Evolutionary conservation across 2,888 invertebrate genomes (phyloP), one percentile per base, ranked within the genome.

Genomic region (Syritta pipiens): DNA sequence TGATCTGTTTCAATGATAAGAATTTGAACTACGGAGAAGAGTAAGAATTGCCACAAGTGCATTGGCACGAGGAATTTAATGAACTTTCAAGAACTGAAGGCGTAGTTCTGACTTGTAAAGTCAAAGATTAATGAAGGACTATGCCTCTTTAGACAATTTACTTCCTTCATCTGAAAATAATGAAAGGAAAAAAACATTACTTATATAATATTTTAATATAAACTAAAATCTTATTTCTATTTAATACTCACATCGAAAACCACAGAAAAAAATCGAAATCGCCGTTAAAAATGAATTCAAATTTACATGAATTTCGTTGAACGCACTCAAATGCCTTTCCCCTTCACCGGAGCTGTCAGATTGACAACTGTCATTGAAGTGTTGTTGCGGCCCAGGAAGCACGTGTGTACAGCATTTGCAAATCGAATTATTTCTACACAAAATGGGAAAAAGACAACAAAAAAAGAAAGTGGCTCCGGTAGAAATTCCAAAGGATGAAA

Each of bases 401-500:
- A 77, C 77, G 77, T 77, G 77, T 9, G n/a, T n/a, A n/a, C n/a
- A n/a, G n/a, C n/a, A 12, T 55, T 71, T 4, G 1, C 20, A 3
- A 30, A 1, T 6, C 7, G 1, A 2, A 28, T 57, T n/a, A 9
- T 5, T 44, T 60, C 17, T 2, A 40, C n/a, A 28, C 22, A 48
- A 57, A 82, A 86, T 86, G 86, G 85, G 85, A 3, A 85, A 84
- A 28, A 86, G 86, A 76, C 83, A 83, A 0, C 83, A 83, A 81
- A 85, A 86, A 60, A 86, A 85, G 48, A 83, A 84, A 37, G 55
- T 68, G 0, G 81, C 84, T 32, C 82, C 85, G 55, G 86, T 88
- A 44, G 86, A 86, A 76, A 90, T 90, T 75, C 88, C 89, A 69
- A 86, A 86, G 72, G 86, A 88, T 60, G 87, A 88, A 67, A 86